Evolutionary conservation across 1,140 invertebrate species (phyloP).

Genomic region (Argopecten irradians): DNA sequence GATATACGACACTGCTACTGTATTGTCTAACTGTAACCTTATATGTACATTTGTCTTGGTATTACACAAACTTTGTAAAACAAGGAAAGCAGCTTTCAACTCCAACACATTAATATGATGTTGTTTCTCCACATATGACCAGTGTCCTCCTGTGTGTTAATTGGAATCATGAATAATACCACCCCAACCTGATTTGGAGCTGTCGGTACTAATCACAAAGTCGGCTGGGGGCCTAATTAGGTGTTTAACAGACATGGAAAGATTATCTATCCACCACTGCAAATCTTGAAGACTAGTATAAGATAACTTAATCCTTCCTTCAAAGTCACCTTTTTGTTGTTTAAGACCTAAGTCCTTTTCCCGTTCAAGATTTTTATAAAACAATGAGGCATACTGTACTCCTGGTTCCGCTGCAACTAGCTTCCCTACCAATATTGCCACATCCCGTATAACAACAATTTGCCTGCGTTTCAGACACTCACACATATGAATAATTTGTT

Average conservation of each 20-base stretch:
- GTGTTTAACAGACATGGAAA: neutral
- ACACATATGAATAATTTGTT: conserved; percentile 34
- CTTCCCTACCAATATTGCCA: conserved; percentile 8
- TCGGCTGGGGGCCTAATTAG: neutral
- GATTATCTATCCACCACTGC: conserved; percentile 40
- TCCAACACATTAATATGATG: conserved; percentile 36
- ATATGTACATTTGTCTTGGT: neutral
- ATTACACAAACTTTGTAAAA: conserved; percentile 19
- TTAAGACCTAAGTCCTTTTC: conserved; percentile 24
- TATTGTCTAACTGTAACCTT: conserved; percentile 45
- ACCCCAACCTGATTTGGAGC: conserved; percentile 18
- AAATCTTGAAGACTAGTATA: neutral
- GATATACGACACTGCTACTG: conserved; percentile 44
- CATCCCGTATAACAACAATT: neutral
- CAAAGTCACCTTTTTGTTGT: conserved; percentile 26
- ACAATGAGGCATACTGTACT: neutral
- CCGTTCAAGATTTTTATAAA: neutral
- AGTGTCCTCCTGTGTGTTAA: conserved; percentile 29
- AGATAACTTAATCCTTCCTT: conserved; percentile 14
- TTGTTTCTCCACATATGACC: neutral
- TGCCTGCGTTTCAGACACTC: neutral
- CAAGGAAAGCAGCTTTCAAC: conserved; percentile 16
- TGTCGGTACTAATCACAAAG: conserved; percentile 26
- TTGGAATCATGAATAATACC: conserved; percentile 12
- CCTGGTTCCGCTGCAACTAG: no score